A percentile compares a stretch with the other conserved stretches of the same genome.
These are phyloP conservation scores for Salarias fasciatus DNA, from an alignment of 2,797 vertebrate species.

Conservation along the genomic window DNA sequence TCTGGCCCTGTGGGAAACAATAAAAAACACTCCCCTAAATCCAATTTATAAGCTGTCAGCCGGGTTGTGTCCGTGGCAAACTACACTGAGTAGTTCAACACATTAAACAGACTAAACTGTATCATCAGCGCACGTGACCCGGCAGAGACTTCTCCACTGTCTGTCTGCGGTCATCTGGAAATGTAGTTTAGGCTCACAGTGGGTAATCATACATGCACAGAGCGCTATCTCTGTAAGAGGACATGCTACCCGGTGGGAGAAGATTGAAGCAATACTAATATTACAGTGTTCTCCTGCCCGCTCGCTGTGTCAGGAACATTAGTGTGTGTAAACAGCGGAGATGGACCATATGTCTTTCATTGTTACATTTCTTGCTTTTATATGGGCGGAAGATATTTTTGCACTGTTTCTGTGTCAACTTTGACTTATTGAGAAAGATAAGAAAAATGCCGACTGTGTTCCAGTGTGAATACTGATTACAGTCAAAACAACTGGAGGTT, in stretches of 20 bases:
- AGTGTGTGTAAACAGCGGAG: conserved; percentile 25
- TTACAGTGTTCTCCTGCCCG: conserved; percentile 22
- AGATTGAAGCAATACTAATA: conserved; percentile 28
- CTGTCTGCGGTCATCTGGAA: conserved; percentile 41
- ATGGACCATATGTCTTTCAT: conserved; percentile 13
- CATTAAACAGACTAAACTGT: conserved; percentile 72
- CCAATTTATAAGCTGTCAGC: conserved; percentile 83
- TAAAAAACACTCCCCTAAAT: conserved; percentile 78
- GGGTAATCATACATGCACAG: conserved; percentile 18
- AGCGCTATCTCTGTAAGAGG: conserved; percentile 18
- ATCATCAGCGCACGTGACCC: conserved; percentile 62
- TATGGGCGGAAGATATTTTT: conserved; percentile 12
- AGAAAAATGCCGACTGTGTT: conserved; percentile 1
- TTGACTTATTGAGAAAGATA: conserved; percentile 28
- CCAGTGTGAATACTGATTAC: conserved; percentile 12
- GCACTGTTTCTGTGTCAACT: conserved; percentile 30
- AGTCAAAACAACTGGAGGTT: background rate
- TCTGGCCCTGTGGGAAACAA: conserved; percentile 73
- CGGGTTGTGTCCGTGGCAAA: conserved; percentile 70
- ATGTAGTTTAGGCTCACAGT: conserved; percentile 25
- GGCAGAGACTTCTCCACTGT: conserved; percentile 34
- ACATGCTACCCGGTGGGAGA: conserved; percentile 34
- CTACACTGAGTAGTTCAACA: conserved; percentile 68
- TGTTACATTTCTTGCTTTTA: background rate
- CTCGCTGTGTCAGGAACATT: conserved; percentile 29